These are phyloP conservation scores for Aphodius granarius DNA, from an alignment of 2,888 invertebrate genomes.

Conservation along the genomic window DNA sequence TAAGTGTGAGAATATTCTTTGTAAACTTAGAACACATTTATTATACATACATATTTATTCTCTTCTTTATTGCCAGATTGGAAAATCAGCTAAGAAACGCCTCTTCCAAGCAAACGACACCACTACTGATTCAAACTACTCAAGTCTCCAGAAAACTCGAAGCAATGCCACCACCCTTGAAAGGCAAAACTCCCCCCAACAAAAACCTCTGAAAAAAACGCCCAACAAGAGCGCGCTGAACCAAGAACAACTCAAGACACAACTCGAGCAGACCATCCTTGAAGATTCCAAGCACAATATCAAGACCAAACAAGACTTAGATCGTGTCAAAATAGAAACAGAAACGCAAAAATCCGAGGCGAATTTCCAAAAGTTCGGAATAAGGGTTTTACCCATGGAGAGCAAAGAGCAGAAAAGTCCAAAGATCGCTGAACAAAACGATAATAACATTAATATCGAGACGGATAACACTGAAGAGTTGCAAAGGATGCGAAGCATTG, in stretches of 20 bases:
- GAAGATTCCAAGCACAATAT: slow-evolving; percentile 42
- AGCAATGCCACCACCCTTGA: slow-evolving; percentile 50
- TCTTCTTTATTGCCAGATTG: slow-evolving; percentile 40
- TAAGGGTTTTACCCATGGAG: slow-evolving; percentile 62
- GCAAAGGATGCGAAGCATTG: slow-evolving; percentile 41
- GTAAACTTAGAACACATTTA: not conserved
- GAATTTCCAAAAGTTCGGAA: slow-evolving; percentile 65
- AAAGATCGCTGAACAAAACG: slow-evolving; percentile 48
- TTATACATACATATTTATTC: slow-evolving; percentile 26
- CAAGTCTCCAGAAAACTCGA: slow-evolving; percentile 50
- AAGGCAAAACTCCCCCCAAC: slow-evolving; percentile 39
- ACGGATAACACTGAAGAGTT: slow-evolving; percentile 38
- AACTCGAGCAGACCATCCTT: slow-evolving; percentile 45
- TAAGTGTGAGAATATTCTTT: slow-evolving; percentile 48
- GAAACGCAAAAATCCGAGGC: slow-evolving; percentile 60
- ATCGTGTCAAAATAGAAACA: slow-evolving; percentile 47
- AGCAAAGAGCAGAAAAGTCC: slow-evolving; percentile 44
- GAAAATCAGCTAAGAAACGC: slow-evolving; percentile 45
- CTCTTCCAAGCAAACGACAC: slow-evolving; percentile 52
- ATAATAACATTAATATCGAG: slow-evolving; percentile 52
- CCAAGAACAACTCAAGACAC: slow-evolving; percentile 45
- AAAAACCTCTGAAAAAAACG: slow-evolving; percentile 32
- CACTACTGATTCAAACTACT: slow-evolving; percentile 52
- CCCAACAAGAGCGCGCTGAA: slow-evolving; percentile 37
- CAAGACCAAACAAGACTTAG: slow-evolving; percentile 33